These are phyloP conservation scores for Gymnoscelis rufifasciata DNA, from an alignment of 2,888 invertebrate species.

Conservation along the genomic window DNA sequence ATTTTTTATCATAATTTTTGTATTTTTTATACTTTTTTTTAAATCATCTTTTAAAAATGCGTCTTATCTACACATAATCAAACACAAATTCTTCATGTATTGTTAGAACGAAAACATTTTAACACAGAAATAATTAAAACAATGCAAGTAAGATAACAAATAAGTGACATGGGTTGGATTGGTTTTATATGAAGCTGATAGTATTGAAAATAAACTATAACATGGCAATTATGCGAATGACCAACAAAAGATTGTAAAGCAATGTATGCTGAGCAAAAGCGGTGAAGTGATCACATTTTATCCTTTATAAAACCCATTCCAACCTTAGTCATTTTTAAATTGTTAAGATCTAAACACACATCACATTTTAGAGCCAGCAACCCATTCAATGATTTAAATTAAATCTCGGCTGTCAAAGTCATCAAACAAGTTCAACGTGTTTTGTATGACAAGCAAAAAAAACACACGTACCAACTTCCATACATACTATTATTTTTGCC, in stretches of 20 bases:
- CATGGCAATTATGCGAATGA: conserved; percentile 7
- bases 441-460: too few relatives aligned
- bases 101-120: too few relatives aligned
- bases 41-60: too few relatives aligned
- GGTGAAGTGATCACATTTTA: too few relatives aligned
- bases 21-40: conserved; percentile 17
- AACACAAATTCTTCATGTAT: too few relatives aligned
- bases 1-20: conserved; percentile 24
- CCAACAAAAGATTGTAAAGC: background rate
- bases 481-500: too few relatives aligned
- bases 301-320: conserved; percentile 1
- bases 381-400: background rate
- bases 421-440: too few relatives aligned
- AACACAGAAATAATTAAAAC: conserved; percentile 6
- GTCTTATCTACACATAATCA: too few relatives aligned
- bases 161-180: conserved; percentile 12
- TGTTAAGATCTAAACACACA: background rate
- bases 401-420: too few relatives aligned
- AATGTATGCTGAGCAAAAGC: background rate
- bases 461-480: too few relatives aligned
- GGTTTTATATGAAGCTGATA: background rate
- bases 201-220: background rate
- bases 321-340: conserved; percentile 5
- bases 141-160: conserved; percentile 6
- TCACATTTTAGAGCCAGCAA: conserved; percentile 10